These are phyloP conservation scores for Limnephilus rhombicus DNA, from an alignment of 2,888 invertebrate species.

Conservation along the genomic window DNA sequence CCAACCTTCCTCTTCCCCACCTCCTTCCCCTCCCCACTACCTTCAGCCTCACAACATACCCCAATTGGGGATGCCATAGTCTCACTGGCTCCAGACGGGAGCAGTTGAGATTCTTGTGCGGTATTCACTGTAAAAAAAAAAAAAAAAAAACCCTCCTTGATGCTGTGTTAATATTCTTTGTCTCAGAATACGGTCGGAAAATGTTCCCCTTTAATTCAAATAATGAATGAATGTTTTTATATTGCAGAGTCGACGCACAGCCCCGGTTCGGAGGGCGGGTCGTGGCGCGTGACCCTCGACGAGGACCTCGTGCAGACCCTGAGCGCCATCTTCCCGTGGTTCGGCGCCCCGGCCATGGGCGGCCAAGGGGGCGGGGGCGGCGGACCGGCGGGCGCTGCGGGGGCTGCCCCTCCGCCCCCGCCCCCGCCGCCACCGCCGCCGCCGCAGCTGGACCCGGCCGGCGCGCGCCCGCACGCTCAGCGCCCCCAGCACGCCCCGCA, in stretches of 20 bases:
- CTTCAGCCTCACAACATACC: too few species aligned
- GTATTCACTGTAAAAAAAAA: too few species aligned
- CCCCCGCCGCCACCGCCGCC: slow-evolving; percentile 81
- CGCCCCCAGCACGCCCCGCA: slow-evolving; percentile 78
- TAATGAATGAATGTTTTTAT: background rate
- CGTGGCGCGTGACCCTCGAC: slow-evolving; percentile 95
- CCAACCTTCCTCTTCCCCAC: too few species aligned
- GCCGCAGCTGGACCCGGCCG: slow-evolving; percentile 73
- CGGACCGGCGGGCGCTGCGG: slow-evolving; percentile 76
- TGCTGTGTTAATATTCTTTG: too few species aligned
- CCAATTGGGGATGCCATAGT: too few species aligned
- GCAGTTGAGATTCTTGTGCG: too few species aligned
- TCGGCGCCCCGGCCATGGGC: slow-evolving; percentile 75
- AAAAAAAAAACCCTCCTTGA: too few species aligned
- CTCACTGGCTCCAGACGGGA: too few species aligned
- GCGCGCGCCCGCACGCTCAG: slow-evolving; percentile 71
- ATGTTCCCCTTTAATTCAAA: background rate
- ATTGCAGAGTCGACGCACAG: slow-evolving; percentile 85
- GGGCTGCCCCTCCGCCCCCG: slow-evolving; percentile 71
- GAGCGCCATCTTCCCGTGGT: slow-evolving; percentile 96
- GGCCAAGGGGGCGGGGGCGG: slow-evolving; percentile 68
- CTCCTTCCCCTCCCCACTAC: too few species aligned
- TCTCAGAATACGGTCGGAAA: too few species aligned
- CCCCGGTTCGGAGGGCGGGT: slow-evolving; percentile 85
- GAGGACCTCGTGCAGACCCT: slow-evolving; percentile 95